These are phyloP conservation scores for Meliscaeva auricollis DNA, from an alignment of 2,888 invertebrate species.

Conservation along the genomic window DNA sequence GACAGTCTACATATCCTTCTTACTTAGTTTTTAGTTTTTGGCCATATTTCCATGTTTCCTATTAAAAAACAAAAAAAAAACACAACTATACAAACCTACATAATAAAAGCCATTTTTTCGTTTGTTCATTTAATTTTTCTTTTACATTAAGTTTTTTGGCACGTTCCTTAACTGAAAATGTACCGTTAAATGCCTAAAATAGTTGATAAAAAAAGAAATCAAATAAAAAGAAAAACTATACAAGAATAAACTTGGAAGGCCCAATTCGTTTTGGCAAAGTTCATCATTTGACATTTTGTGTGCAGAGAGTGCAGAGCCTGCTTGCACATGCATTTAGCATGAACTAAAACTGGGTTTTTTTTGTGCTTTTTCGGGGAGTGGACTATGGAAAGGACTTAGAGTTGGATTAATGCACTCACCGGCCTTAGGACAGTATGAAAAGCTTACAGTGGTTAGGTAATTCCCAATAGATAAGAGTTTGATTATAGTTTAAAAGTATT, in stretches of 20 bases:
- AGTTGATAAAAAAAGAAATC: slow-evolving; percentile 10
- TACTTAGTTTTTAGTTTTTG: slow-evolving; percentile 58
- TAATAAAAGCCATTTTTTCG: neutral
- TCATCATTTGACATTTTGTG: slow-evolving; percentile 68
- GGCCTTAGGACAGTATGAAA: neutral
- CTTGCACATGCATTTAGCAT: slow-evolving; percentile 72
- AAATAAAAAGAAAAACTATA: neutral
- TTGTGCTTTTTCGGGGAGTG: neutral
- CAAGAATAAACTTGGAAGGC: slow-evolving; percentile 43
- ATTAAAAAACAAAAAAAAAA: slow-evolving; percentile 17
- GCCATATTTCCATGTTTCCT: slow-evolving; percentile 54
- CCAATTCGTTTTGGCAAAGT: slow-evolving; percentile 67
- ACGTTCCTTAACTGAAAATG: slow-evolving; percentile 48
- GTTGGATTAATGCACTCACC: neutral
- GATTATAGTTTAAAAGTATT: too few species aligned
- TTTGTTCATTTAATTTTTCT: slow-evolving; percentile 18
- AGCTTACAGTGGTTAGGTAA: too few species aligned
- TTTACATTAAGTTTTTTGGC: slow-evolving; percentile 53
- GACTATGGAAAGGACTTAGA: neutral
- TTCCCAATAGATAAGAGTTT: too few species aligned
- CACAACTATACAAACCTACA: neutral
- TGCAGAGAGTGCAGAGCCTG: slow-evolving; percentile 55
- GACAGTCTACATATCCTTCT: slow-evolving; percentile 61
- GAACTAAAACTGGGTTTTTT: slow-evolving; percentile 14
- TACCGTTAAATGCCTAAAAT: slow-evolving; percentile 61